A percentile compares a stretch with the other conserved stretches of the same genome.
Conservation (phyloP, 1,140 invertebrate species). For the Drosophila mojavensis region DNA sequence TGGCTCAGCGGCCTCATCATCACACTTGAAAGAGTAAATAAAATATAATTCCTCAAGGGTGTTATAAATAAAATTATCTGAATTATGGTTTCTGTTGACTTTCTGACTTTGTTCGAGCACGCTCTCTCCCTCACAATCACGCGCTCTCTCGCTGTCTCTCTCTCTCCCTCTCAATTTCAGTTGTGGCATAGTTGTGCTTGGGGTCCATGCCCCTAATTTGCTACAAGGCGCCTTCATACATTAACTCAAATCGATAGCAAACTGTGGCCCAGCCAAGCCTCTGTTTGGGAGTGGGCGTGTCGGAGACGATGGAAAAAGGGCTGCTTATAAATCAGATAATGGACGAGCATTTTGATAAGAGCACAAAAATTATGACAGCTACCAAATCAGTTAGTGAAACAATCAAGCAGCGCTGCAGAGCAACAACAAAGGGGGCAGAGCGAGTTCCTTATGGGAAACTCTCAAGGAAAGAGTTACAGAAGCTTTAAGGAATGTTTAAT, state of each 20-base stretch:
- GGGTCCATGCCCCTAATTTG: slow-evolving; percentile 70
- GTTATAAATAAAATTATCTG: slow-evolving; percentile 84
- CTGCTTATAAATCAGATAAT: slow-evolving; percentile 42
- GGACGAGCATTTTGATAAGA: slow-evolving; percentile 40
- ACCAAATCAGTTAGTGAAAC: slow-evolving; percentile 12
- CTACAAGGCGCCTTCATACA: slow-evolving; percentile 39
- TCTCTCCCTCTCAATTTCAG: slow-evolving; percentile 13
- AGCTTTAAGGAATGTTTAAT: background rate
- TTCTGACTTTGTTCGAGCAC: slow-evolving; percentile 50
- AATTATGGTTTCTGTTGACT: slow-evolving; percentile 82
- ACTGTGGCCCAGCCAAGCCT: slow-evolving; percentile 1
- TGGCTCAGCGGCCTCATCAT: slow-evolving; percentile 68
- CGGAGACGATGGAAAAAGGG: slow-evolving; percentile 8
- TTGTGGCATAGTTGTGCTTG: slow-evolving; percentile 68
- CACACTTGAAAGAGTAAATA: slow-evolving; percentile 83
- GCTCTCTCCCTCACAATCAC: background rate
- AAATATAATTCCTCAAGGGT: slow-evolving; percentile 83
- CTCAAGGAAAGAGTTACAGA: too few species aligned
- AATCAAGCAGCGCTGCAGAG: background rate
- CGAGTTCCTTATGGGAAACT: too few species aligned
- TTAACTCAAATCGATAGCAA: slow-evolving; percentile 49
- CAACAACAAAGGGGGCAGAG: background rate
- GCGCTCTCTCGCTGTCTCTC: background rate
- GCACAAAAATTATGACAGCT: slow-evolving; percentile 36
- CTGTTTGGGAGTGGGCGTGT: slow-evolving; percentile 22